Evolutionary conservation across 2,113 vertebrate genomes (phyloP).

Genomic region (Marmota monax): DNA sequence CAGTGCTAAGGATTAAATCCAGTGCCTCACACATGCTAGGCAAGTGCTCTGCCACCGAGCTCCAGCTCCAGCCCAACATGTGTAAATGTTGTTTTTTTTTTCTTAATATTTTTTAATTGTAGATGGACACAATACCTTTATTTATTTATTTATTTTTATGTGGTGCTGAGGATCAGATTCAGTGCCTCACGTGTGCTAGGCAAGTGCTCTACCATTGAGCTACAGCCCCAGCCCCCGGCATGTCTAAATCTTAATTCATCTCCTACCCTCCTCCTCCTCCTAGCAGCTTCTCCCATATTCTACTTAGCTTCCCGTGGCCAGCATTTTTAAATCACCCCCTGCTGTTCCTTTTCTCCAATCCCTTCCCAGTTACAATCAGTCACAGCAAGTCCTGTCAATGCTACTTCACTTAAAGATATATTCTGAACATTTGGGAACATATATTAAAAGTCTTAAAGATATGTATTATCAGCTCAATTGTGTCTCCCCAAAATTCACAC

Average conservation of each 20-base stretch:
- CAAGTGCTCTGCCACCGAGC: too few species aligned
- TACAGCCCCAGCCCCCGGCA: too few species aligned
- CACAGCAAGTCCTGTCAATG: background rate
- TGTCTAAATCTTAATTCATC: background rate
- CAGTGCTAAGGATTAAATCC: too few species aligned
- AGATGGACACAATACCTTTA: too few species aligned
- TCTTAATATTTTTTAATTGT: too few species aligned
- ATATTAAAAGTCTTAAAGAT: background rate
- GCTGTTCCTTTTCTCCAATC: background rate
- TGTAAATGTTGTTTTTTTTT: background rate
- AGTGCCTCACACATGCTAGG: too few species aligned
- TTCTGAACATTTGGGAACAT: background rate
- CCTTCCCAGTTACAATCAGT: background rate
- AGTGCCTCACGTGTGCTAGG: too few species aligned
- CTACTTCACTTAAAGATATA: slow-evolving; percentile 1
- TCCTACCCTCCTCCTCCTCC: background rate
- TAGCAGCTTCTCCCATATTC: background rate
- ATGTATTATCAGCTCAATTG: background rate
- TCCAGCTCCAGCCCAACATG: too few species aligned
- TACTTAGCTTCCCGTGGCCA: background rate
- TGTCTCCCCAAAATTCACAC: background rate
- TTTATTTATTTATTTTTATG: too few species aligned
- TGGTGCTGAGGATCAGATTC: too few species aligned
- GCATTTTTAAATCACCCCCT: background rate
- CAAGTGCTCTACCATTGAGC: too few species aligned